Base-by-base conservation (phyloP, 2,888 invertebrate genomes). In the Alcis repandata region DNA sequence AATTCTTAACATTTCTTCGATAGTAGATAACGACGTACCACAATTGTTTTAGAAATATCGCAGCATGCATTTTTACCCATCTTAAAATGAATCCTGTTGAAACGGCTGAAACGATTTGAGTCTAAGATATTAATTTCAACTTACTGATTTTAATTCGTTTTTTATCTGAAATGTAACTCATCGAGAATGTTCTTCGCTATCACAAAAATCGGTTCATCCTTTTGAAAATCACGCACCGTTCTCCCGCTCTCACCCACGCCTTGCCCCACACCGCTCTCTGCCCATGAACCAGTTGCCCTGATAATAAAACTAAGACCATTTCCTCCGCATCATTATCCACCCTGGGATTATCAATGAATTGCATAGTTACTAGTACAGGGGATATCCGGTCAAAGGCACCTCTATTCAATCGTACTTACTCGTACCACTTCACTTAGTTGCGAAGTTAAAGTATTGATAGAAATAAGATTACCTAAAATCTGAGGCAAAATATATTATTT, bases 291-390 rank as follows among this genome's bases (percentile, higher is more conserved):
- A 67, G 73, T 72, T 68, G 59, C 48, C 38, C 52, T 56, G 38
- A 64, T 66, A 73, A 75, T 72, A 75, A 75, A 72, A 73, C 73
- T 60, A 70, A 64, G 62, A 75, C 61, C 48, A 62, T 63, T 70
- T 73, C 75, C 72, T 53, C 62, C 38, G 67, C 62, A 64, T 71
- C 70, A 72, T 72, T 68, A 70, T 65, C 62, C 59, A 45, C 32
- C 59, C 62, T 64, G 62, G 59, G 66, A 66, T 68, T 67, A 69
- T 71, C 69, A 63, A 61, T 65, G 49, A 46, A 57, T 58, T 62
- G 48, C 61, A 58, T 48, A 58, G 52, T 60, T 60, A 43, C 52
- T 46, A 53, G 22, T 49, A 22, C 38, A 15, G 57, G 33, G 56
- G 33, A 56, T 53, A 58, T 61, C 60, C 65, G 60, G 59, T 49